Base-by-base conservation (phyloP, 2,113 vertebrate species). In the Xiphorhynchus elegans region DNA sequence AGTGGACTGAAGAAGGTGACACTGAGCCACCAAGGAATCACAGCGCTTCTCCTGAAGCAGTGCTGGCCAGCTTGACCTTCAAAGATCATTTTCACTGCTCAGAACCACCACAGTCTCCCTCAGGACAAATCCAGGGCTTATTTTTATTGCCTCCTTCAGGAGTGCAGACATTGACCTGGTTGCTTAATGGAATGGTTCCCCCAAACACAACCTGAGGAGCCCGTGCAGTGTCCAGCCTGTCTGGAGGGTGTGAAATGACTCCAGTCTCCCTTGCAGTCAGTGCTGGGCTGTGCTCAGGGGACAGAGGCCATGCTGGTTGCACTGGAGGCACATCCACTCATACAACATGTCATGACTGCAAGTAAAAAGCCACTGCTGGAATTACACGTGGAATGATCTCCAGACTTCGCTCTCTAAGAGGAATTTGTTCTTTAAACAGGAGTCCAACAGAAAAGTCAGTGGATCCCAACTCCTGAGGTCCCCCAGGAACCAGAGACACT, bases 41-140 rank as follows among this genome's bases (percentile, higher is more conserved):
- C 2, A 0, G 83, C 59, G 1, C 58, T 83, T 2, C 77, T 88
- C 42, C 67, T n/a, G 55, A 33, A 12, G 88, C 15, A 7, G 33
- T 40, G 70, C 44, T 66, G 78, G 40, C 72, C 87, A 85, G 75
- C 44, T 40, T 81, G 93, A 92, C 95, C 85, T 96, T 92, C 88
- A 86, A 81, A 75, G 87, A 77, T 92, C 67, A 26, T 56, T 24
- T 84, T 86, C 76, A 56, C 28, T 39, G 40, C 35, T 67, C 59
- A 59, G 85, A 82, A 55, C 6, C 56, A 33, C 50, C 40, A 7
- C 7, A 9, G 35, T 18, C 59, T 81, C 79, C 79, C 72, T 18
- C 79, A 74, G 72, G 83, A 77, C 2, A 8, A 44, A 46, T 42
- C 47, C 52, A 8, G 3, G 1, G 75, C 59, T 16, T 49, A 9